phyloP scores from a whole-genome alignment of 2,888 invertebrate species.

The Bhutanitis thaidina region DNA sequence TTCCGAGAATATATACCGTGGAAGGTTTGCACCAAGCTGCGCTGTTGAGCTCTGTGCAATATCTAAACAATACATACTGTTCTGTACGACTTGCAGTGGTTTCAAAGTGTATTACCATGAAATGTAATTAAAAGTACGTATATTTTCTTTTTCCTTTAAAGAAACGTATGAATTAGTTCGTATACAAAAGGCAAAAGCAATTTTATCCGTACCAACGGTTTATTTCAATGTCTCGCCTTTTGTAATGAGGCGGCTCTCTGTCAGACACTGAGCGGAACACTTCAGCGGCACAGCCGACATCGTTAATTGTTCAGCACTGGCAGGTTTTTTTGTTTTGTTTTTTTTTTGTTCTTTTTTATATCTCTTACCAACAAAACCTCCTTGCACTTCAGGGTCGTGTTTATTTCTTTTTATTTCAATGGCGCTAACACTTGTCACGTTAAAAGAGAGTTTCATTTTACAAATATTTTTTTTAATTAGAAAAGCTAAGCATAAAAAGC shows the following conservation, averaged over 20 bases:
- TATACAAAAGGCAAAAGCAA: conserved; percentile 6
- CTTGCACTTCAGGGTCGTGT: neutral
- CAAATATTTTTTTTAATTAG: no score
- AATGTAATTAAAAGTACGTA: no score
- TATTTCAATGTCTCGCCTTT: conserved; percentile 12
- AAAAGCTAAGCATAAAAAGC: no score
- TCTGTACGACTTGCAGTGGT: no score
- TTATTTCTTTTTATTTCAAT: neutral
- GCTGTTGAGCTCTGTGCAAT: no score
- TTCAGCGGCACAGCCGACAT: conserved; percentile 11
- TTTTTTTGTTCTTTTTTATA: conserved; percentile 15
- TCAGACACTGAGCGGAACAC: conserved; percentile 7
- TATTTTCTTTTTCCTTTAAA: no score
- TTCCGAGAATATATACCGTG: no score
- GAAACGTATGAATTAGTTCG: neutral
- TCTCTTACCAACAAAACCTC: conserved; percentile 6
- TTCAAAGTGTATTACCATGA: no score
- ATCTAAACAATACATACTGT: no score
- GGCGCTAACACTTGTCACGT: no score
- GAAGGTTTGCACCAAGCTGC: no score
- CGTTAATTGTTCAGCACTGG: conserved; percentile 18
- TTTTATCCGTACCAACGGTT: conserved; percentile 8
- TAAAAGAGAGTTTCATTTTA: no score
- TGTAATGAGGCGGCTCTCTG: conserved; percentile 12
- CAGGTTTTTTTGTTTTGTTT: conserved; percentile 2